Base-by-base conservation (phyloP, 2,888 invertebrate genomes). In the Chloroclysta siterata region DNA sequence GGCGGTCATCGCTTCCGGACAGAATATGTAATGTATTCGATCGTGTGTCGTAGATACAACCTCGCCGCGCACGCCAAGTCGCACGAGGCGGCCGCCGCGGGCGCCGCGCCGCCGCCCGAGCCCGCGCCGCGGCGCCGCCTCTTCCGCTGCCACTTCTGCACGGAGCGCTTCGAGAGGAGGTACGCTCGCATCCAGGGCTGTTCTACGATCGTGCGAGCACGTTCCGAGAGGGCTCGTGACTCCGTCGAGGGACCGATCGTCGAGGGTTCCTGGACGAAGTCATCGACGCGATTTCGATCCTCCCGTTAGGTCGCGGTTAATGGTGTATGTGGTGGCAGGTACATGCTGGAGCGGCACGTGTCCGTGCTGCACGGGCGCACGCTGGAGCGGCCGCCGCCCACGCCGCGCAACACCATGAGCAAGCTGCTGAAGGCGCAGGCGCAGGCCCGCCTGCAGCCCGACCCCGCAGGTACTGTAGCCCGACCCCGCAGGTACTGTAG, bases 381-480 rank as follows among this genome's bases (percentile, higher is more conserved):
- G 70, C 84, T 90, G 68, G 93, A 93, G 82, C 85, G 90, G 7
- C 87, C 89, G 68, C 90, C 90, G 71, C 88, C 91, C 73, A 88
- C 90, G 65, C 91, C 92, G 68, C 84, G 92, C 66, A 93, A 92
- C 83, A 93, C 93, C 71, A 93, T 93, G 93, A 90, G 88, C 86
- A 93, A 93, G 81, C 83, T 93, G 82, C 88, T 93, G 56, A 93
- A 93, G 80, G 85, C 85, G 76, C 90, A 90, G 83, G 87, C 90
- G 72, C 83, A 84, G 79, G 80, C 77, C 59, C 56, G 69, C 51
- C 59, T 33, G 62, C 65, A 68, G 3, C 60, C 60, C 44, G 10
- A 61, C 5, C 53, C 42, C 63, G n/a, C 60, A 17, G 56, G 54
- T 56, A 60, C 46, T n/a, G n/a, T n/a, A n/a, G n/a, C n/a, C n/a